phyloP scores from a whole-genome alignment of 2,113 vertebrate species.

The Nothoprocta perdicaria region DNA sequence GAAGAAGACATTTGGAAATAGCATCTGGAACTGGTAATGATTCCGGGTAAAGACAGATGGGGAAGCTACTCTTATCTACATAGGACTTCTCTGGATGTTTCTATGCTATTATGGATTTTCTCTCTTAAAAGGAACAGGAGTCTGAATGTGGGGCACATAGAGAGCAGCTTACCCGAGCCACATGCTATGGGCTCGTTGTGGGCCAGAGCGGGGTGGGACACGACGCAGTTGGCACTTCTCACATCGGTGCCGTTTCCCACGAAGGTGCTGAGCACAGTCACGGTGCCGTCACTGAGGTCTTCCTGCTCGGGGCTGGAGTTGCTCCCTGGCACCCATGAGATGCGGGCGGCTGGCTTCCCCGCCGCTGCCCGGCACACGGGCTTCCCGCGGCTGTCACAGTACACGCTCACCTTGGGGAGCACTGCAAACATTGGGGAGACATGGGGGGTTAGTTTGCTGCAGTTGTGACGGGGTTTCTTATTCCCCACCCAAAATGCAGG shows the following conservation, averaged over 20 bases:
- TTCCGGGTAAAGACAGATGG: not conserved
- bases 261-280: slow-evolving; percentile 28
- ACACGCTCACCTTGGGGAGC: not conserved
- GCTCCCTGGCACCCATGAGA: not conserved
- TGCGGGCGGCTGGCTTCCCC: not conserved
- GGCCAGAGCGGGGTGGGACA: not conserved
- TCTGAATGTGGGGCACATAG: not conserved
- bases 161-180: not conserved
- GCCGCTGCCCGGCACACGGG: not conserved
- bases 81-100: not conserved
- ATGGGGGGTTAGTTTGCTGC: not conserved
- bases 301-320: not conserved
- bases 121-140: not conserved
- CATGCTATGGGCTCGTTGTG: not conserved
- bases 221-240: not conserved
- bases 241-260: rapidly evolving
- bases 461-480: not conserved
- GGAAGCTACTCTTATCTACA: not conserved
- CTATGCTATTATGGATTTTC: not conserved
- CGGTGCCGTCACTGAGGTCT: not conserved
- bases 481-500: not conserved
- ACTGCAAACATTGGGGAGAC: not conserved
- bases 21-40: not conserved
- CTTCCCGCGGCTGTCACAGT: not conserved
- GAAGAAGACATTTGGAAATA: not conserved